Evolutionary conservation across 2,113 vertebrate species (phyloP).

Genomic region (Pseudorasbora parva): DNA sequence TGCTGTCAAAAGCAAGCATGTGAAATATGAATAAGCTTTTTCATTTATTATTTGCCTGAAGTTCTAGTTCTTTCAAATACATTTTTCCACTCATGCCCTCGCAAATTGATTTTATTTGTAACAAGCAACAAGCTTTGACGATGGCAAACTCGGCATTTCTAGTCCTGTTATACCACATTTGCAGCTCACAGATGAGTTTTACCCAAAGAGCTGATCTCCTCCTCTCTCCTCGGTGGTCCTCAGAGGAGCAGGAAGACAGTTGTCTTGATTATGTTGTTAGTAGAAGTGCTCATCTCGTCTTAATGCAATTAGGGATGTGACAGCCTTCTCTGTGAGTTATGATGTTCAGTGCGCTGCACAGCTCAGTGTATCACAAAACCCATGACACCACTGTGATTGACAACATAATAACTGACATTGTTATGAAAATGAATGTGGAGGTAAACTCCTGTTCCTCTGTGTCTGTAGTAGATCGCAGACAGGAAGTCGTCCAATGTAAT

Average conservation of each 20-base stretch:
- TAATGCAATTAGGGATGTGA: slow-evolving; percentile 68
- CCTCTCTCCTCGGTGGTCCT: slow-evolving; percentile 58
- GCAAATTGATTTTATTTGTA: background rate
- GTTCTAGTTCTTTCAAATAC: background rate
- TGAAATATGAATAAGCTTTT: background rate
- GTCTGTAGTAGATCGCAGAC: background rate
- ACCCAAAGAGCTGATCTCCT: slow-evolving; percentile 25
- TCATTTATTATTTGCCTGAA: background rate
- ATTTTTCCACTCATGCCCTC: background rate
- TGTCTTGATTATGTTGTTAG: slow-evolving; percentile 71
- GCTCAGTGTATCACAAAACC: slow-evolving; percentile 30
- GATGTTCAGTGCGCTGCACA: slow-evolving; percentile 15
- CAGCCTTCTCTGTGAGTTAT: slow-evolving; percentile 57
- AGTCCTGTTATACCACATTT: background rate
- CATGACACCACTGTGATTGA: slow-evolving; percentile 40
- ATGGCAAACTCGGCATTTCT: background rate
- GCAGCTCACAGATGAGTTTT: slow-evolving; percentile 37
- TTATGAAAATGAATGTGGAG: slow-evolving; percentile 41
- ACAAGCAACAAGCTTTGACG: background rate
- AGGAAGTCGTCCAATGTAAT: background rate
- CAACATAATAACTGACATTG: slow-evolving; percentile 40
- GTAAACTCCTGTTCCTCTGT: slow-evolving; percentile 7
- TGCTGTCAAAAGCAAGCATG: slow-evolving; percentile 1
- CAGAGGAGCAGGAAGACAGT: slow-evolving; percentile 63
- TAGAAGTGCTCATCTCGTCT: slow-evolving; percentile 63